These are phyloP conservation scores for Volucella inanis DNA, from an alignment of 2,888 invertebrate species.

Conservation along the genomic window DNA sequence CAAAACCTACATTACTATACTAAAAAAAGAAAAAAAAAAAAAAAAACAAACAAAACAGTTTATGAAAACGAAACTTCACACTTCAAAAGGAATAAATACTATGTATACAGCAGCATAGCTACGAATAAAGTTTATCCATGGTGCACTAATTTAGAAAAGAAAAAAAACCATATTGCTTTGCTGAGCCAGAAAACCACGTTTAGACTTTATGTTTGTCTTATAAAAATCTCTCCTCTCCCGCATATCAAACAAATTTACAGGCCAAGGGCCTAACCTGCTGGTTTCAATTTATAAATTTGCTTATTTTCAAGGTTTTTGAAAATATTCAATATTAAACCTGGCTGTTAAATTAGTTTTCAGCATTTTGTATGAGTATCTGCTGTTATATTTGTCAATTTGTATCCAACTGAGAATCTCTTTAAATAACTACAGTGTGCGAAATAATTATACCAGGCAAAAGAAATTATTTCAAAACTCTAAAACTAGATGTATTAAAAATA, in stretches of 20 bases:
- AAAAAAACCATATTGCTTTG: conserved; percentile 3
- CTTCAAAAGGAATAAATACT: background rate
- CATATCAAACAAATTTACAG: background rate
- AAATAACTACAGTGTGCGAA: no score
- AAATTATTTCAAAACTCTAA: no score
- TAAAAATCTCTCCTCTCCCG: background rate
- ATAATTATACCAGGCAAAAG: no score
- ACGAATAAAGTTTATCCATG: conserved; percentile 5
- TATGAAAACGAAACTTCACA: background rate
- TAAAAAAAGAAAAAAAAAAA: conserved; percentile 32
- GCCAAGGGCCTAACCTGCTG: no score
- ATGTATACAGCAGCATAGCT: conserved; percentile 10
- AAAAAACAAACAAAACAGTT: background rate
- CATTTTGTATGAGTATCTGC: no score
- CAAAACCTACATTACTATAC: conserved; percentile 43
- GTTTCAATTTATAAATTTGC: no score
- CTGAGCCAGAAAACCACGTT: conserved; percentile 2
- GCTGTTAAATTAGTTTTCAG: no score
- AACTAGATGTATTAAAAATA: no score
- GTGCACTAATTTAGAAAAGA: conserved; percentile 38
- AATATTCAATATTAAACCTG: no score
- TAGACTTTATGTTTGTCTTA: background rate
- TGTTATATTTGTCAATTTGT: no score
- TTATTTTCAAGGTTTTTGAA: no score
- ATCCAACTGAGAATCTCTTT: no score